Conservation (phyloP, 2,797 vertebrate species). For the Iguana delicatissima region DNA sequence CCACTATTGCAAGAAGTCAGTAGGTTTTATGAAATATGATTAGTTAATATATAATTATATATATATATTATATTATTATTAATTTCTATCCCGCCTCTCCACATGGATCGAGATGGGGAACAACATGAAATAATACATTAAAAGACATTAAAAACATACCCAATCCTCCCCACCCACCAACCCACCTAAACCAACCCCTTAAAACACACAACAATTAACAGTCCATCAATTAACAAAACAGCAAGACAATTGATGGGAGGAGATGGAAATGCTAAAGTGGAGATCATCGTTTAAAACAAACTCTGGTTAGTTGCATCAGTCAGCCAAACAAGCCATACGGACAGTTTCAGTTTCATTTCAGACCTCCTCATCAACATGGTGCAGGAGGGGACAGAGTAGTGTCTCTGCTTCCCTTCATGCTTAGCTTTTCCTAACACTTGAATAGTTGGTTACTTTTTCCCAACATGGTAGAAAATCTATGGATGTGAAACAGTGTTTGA, state of each 20-base stretch:
- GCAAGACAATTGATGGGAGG: too few species aligned
- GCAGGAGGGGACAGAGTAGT: background rate
- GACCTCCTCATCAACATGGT: background rate
- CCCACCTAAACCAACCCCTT: too few species aligned
- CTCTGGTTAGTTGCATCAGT: background rate
- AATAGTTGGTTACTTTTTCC: background rate
- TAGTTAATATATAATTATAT: background rate
- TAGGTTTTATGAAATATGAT: background rate
- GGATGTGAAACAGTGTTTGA: background rate
- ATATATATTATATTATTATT: too few species aligned
- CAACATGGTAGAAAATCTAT: background rate
- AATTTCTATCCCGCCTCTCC: too few species aligned
- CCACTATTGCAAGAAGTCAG: too few species aligned
- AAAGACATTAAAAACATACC: too few species aligned
- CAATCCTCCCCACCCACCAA: too few species aligned
- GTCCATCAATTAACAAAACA: too few species aligned
- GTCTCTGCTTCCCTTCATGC: background rate
- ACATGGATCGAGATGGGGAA: too few species aligned
- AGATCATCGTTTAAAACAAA: background rate
- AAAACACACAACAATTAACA: too few species aligned
- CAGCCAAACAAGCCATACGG: background rate
- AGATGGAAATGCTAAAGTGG: too few species aligned
- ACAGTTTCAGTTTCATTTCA: background rate
- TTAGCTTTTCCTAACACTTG: background rate
- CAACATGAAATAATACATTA: too few species aligned